These are phyloP conservation scores for Tetraneura akinire DNA, from an alignment of 1,140 invertebrate genomes.

Conservation along the genomic window DNA sequence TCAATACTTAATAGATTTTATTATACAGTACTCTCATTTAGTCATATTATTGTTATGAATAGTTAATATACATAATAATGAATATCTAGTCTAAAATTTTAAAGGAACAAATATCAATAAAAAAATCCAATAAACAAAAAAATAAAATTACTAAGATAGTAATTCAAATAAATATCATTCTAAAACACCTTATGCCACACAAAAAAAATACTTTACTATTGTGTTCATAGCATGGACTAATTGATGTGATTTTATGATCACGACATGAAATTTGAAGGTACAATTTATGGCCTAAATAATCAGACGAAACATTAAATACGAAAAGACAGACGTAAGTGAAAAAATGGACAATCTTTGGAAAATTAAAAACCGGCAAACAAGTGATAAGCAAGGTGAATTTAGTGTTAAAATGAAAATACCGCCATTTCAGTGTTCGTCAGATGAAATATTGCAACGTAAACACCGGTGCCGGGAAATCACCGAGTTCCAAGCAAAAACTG, in stretches of 20 bases:
- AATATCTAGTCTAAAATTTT: too few species aligned
- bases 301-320: not conserved
- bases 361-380: conserved; percentile 28
- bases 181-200: not conserved
- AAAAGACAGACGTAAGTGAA: too few species aligned
- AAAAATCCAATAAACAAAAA: not conserved
- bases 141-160: not conserved
- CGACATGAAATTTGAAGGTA: not conserved
- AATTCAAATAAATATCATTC: not conserved
- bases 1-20: too few species aligned
- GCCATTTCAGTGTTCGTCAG: conserved; percentile 39
- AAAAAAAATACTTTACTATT: not conserved
- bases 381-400: conserved; percentile 40
- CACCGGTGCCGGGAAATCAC: conserved; percentile 16
- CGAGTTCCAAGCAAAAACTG: conserved; percentile 40
- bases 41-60: not conserved
- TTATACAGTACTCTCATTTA: not conserved
- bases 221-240: not conserved
- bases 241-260: not conserved
- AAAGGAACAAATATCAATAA: not conserved
- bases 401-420: conserved; percentile 47
- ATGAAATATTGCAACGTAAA: conserved; percentile 33
- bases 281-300: not conserved
- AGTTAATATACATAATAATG: too few species aligned
- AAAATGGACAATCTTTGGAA: not conserved